A percentile compares a stretch with the other conserved stretches of the same genome.
phyloP scores from a whole-genome alignment of 2,113 vertebrate species.

The Odocoileus hemionus region DNA sequence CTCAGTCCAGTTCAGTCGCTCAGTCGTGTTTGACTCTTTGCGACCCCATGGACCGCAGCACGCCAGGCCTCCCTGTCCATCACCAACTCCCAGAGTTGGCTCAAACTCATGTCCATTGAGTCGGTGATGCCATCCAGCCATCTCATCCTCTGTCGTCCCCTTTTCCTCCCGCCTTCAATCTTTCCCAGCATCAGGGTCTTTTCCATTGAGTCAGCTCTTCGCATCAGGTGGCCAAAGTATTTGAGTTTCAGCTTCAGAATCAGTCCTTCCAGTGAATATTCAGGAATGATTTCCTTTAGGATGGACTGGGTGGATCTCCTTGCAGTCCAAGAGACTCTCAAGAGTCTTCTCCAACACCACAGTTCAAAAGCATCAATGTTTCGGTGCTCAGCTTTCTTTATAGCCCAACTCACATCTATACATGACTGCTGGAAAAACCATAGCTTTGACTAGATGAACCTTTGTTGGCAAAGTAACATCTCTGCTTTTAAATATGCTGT shows the following conservation, averaged over 20 bases:
- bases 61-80: background rate
- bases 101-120: background rate
- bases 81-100: background rate
- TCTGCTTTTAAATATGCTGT: background rate
- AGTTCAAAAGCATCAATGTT: background rate
- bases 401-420: background rate
- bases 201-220: background rate
- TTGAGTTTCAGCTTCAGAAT: background rate
- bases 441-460: background rate
- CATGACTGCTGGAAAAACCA: background rate
- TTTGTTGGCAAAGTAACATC: background rate
- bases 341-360: background rate
- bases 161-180: background rate
- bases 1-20: background rate
- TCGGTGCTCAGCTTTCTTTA: background rate
- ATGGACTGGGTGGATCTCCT: background rate
- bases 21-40: background rate
- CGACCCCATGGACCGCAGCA: fast-evolving
- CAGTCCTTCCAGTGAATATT: background rate
- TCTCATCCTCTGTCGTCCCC: background rate
- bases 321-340: background rate
- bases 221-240: background rate
- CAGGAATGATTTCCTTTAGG: background rate
- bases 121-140: background rate
- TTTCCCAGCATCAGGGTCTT: background rate